These are phyloP conservation scores for Metallyticus violacea DNA, from an alignment of 2,888 invertebrate species.

Conservation along the genomic window DNA sequence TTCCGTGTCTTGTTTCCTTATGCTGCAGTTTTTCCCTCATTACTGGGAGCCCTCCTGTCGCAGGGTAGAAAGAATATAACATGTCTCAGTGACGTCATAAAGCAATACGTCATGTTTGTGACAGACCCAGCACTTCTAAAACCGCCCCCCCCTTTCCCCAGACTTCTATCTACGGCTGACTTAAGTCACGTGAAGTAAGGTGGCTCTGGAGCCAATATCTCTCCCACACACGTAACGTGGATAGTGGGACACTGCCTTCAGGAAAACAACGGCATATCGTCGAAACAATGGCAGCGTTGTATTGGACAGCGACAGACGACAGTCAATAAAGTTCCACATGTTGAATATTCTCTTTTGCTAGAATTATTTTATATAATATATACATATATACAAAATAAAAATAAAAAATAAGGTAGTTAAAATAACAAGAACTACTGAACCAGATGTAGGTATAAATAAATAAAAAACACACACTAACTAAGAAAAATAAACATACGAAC, in stretches of 20 bases:
- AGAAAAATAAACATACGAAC: no score
- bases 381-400: no score
- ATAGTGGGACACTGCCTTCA: background rate
- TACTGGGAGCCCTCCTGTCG: background rate
- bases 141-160: no score
- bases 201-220: background rate
- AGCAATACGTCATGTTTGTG: background rate
- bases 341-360: no score
- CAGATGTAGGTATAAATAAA: no score
- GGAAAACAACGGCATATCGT: background rate
- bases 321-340: no score
- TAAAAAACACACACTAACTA: no score
- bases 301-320: background rate
- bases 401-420: no score
- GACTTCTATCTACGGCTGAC: background rate
- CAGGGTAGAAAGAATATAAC: background rate
- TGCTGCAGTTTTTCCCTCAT: background rate
- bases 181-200: background rate
- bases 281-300: background rate
- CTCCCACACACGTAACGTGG: background rate
- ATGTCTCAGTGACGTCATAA: background rate
- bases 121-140: background rate
- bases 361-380: no score
- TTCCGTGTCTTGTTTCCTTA: no score
- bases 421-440: no score